Evolutionary conservation across 2,797 vertebrate species (phyloP).

Genomic region (Cossypha caffra): DNA sequence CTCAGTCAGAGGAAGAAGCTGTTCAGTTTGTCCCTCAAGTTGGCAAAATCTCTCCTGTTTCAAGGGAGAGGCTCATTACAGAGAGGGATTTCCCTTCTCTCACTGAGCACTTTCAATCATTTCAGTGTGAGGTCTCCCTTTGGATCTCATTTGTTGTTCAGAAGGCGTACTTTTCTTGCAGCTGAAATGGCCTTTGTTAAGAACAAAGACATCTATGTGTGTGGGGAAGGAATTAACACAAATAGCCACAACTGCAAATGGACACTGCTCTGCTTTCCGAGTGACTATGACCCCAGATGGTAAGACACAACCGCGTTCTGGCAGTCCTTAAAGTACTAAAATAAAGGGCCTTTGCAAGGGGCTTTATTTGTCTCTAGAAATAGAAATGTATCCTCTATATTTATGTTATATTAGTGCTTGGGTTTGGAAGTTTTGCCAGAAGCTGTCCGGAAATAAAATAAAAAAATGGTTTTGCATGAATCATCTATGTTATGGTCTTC

Average conservation of each 20-base stretch:
- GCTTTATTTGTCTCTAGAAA: constrained; percentile 64
- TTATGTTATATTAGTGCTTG: constrained; percentile 74
- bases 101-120: neutral
- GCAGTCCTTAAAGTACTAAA: constrained; percentile 33
- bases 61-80: neutral
- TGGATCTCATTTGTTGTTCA: neutral
- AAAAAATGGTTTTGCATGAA: constrained; percentile 53
- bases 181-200: neutral
- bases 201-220: neutral
- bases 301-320: neutral
- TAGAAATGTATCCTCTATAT: constrained; percentile 72
- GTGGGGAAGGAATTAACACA: neutral
- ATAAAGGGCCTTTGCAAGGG: constrained; percentile 42
- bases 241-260: neutral
- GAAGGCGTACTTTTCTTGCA: neutral
- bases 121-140: neutral
- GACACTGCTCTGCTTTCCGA: neutral
- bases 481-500: constrained; percentile 69
- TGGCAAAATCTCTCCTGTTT: neutral
- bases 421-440: constrained; percentile 64
- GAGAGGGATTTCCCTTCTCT: neutral
- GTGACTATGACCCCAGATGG: neutral
- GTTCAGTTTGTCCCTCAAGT: neutral
- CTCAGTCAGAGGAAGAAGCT: neutral
- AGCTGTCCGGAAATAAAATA: constrained; percentile 51